These are phyloP conservation scores for Adelges cooleyi DNA, from an alignment of 1,140 invertebrate species.

Conservation along the genomic window DNA sequence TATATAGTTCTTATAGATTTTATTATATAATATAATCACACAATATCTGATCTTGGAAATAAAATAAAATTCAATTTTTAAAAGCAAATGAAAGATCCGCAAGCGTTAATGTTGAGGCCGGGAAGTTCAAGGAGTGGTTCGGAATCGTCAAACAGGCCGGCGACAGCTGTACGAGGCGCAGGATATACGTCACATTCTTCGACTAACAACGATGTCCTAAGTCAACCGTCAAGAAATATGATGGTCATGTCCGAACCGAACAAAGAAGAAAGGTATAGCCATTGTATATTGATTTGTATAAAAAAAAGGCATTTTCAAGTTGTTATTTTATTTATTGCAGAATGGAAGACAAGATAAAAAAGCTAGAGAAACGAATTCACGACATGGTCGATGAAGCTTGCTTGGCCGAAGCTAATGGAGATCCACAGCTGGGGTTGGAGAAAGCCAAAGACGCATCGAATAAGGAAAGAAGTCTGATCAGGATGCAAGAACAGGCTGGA, in stretches of 20 bases:
- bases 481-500: conserved; percentile 79
- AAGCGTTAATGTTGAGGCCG: conserved; percentile 1
- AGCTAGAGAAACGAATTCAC: conserved; percentile 69
- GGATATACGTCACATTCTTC: conserved; percentile 71
- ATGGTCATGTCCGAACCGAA: conserved; percentile 34
- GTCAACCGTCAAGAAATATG: conserved; percentile 53
- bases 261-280: conserved; percentile 55
- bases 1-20: too few species aligned
- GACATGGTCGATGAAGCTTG: conserved; percentile 76
- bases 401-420: conserved; percentile 44
- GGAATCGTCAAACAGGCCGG: conserved; percentile 53
- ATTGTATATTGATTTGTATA: conserved; percentile 34
- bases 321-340: conserved; percentile 40
- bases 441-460: conserved; percentile 93
- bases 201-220: conserved; percentile 59
- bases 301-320: not conserved
- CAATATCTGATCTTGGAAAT: too few species aligned
- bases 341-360: conserved; percentile 72
- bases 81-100: conserved; percentile 22
- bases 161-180: conserved; percentile 90
- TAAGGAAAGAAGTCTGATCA: conserved; percentile 78
- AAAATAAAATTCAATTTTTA: too few species aligned
- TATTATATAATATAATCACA: too few species aligned
- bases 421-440: conserved; percentile 61
- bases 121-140: conserved; percentile 13